Evolutionary conservation across 2,888 invertebrate genomes (phyloP), one percentile per base, ranked within the genome.

Genomic region (Andrena chrysosceles): DNA sequence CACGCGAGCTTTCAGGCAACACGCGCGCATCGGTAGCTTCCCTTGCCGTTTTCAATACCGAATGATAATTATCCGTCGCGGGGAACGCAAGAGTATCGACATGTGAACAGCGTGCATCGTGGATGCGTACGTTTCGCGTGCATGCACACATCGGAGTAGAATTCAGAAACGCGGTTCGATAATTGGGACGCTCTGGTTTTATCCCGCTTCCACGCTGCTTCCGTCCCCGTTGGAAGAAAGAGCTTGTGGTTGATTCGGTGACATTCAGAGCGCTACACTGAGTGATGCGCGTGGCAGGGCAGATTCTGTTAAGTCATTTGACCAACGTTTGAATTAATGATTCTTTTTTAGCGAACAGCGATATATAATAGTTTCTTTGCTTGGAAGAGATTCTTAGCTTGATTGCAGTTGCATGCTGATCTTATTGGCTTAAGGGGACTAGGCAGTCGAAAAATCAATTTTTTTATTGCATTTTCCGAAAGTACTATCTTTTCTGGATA

Each of bases 1-100:
- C 78, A 82, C 78, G 78, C 82, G 62, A 78, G 48, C 31, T 56
- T 42, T 48, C 20, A 56, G 54, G 42, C 42, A 52, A 62, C 54
- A 54, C 35, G 70, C 54, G 66, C 35, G 74, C 33, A 33, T 20
- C 74, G 59, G 35, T 13, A 29, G 70, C 8, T 33, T 59, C 35
- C 35, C 67, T 62, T 67, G n/a, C 29, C 54, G 76, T 52, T 56
- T 42, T 54, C 73, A 56, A 72, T 72, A 62, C 70, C 35, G 66
- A 77, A 76, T 62, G 70, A 67, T 74, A 79, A 83, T 85, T 81
- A 76, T 74, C 75, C 75, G 66, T 75, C 59, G 69, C 20, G 49
- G 29, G 13, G 59, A 56, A 64, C 29, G 67, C 52, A 54, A 23
- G 52, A 71, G 66, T 63, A 73, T 67, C 63, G 74, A 63, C 62